These are phyloP conservation scores for Gobio gobio DNA, from an alignment of 2,113 vertebrate genomes.

Conservation along the genomic window DNA sequence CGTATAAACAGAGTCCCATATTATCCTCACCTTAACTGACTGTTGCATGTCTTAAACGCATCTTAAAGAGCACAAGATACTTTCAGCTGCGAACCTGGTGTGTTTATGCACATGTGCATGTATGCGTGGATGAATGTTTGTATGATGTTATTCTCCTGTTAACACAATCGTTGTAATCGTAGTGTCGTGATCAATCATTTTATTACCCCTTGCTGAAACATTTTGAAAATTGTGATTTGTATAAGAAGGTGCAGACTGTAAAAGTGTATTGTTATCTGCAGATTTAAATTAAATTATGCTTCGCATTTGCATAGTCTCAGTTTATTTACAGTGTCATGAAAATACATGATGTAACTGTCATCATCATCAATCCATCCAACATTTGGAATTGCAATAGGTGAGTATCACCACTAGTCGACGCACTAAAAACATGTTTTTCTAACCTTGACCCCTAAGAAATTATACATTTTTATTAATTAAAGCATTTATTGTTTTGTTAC, in stretches of 20 bases:
- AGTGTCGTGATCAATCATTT: conserved; percentile 35
- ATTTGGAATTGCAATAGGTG: neutral
- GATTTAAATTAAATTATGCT: conserved; percentile 61
- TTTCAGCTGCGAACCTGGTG: conserved; percentile 12
- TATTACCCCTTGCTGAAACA: conserved; percentile 41
- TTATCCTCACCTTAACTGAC: conserved; percentile 21
- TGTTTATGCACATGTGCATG: conserved; percentile 20
- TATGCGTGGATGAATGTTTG: conserved; percentile 29
- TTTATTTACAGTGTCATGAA: conserved; percentile 16
- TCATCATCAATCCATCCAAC: neutral
- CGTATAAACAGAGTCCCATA: neutral
- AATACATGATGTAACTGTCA: neutral
- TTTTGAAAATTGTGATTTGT: conserved; percentile 57
- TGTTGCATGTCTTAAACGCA: conserved; percentile 48
- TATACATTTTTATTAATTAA: neutral
- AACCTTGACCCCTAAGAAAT: neutral
- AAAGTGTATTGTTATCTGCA: conserved; percentile 56
- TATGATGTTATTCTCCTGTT: conserved; percentile 31
- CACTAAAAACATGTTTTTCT: neutral
- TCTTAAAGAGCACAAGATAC: conserved; percentile 47
- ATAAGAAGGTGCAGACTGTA: conserved; percentile 51
- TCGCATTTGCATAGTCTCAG: conserved; percentile 31
- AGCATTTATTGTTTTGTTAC: neutral
- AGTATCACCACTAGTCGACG: conserved; percentile 22
- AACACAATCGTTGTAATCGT: conserved; percentile 34